phyloP scores from a whole-genome alignment of 2,888 invertebrate genomes.

The Parnassius apollo region DNA sequence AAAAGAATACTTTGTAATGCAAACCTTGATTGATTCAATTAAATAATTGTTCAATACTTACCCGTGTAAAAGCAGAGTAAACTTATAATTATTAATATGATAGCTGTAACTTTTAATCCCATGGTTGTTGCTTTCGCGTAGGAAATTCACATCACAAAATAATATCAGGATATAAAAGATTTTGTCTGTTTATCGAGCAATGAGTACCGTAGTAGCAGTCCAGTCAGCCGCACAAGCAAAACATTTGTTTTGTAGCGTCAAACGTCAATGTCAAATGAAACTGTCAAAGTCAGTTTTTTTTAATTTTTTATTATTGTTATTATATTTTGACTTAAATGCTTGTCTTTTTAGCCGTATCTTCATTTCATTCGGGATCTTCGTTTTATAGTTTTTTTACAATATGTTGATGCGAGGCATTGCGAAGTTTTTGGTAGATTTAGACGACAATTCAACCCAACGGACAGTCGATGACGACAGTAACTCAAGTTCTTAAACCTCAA shows the following conservation, averaged over 20 bases:
- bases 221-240: slow-evolving; percentile 46
- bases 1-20: slow-evolving; percentile 67
- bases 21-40: slow-evolving; percentile 75
- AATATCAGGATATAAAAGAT: slow-evolving; percentile 33
- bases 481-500: too few species aligned
- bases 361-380: too few species aligned
- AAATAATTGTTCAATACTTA: slow-evolving; percentile 76
- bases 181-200: slow-evolving; percentile 44
- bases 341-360: too few species aligned
- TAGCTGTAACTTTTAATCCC: slow-evolving; percentile 53
- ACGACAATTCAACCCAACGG: too few species aligned
- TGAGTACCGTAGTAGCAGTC: slow-evolving; percentile 34
- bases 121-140: slow-evolving; percentile 41
- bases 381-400: too few species aligned
- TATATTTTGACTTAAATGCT: too few species aligned
- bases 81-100: slow-evolving; percentile 58
- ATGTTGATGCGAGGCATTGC: too few species aligned
- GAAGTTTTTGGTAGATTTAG: too few species aligned
- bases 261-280: slow-evolving; percentile 37
- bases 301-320: too few species aligned
- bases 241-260: slow-evolving; percentile 32
- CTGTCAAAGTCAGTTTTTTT: slow-evolving; percentile 27
- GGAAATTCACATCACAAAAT: slow-evolving; percentile 63
- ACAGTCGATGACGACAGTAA: too few species aligned
- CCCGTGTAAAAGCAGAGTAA: slow-evolving; percentile 59